Evolutionary conservation across 2,888 invertebrate genomes (phyloP).

Genomic region (Stenolophus ochropezus): DNA sequence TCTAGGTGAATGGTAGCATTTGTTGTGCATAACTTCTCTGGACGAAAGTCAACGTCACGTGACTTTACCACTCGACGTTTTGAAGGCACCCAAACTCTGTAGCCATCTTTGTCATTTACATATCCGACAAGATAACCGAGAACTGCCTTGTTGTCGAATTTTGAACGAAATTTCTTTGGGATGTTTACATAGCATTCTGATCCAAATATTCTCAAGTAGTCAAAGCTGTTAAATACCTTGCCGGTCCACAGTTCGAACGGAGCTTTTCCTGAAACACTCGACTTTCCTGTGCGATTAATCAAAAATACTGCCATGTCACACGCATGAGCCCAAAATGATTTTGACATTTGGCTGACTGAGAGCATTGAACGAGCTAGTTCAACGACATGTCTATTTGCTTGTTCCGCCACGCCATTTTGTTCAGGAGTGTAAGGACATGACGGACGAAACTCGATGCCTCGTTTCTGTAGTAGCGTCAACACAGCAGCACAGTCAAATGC

Average conservation of each 20-base stretch:
- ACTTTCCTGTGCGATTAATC: conserved; percentile 62
- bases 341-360: conserved; percentile 53
- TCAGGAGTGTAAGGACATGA: conserved; percentile 55
- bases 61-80: conserved; percentile 49
- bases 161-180: conserved; percentile 62
- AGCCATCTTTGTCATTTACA: conserved; percentile 63
- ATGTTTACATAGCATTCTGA: conserved; percentile 58
- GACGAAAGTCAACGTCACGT: conserved; percentile 60
- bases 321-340: conserved; percentile 55
- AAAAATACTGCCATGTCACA: conserved; percentile 53
- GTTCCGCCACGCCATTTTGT: conserved; percentile 61
- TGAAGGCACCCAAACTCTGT: conserved; percentile 58
- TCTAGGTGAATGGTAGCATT: conserved; percentile 11
- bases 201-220: conserved; percentile 57
- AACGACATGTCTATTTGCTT: conserved; percentile 44
- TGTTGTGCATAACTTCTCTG: conserved; percentile 57
- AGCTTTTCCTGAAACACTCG: conserved; percentile 62
- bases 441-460: conserved; percentile 13
- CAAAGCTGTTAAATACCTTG: conserved; percentile 60
- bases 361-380: conserved; percentile 59
- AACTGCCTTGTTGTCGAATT: conserved; percentile 67
- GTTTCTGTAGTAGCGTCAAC: neutral
- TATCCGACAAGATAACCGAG: conserved; percentile 66
- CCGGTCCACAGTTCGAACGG: conserved; percentile 52
- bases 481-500: conserved; percentile 20